A percentile compares a stretch with the other conserved stretches of the same genome.
phyloP scores from a whole-genome alignment of 92 coral and sea anemone species.

The Porites cylindrica region DNA sequence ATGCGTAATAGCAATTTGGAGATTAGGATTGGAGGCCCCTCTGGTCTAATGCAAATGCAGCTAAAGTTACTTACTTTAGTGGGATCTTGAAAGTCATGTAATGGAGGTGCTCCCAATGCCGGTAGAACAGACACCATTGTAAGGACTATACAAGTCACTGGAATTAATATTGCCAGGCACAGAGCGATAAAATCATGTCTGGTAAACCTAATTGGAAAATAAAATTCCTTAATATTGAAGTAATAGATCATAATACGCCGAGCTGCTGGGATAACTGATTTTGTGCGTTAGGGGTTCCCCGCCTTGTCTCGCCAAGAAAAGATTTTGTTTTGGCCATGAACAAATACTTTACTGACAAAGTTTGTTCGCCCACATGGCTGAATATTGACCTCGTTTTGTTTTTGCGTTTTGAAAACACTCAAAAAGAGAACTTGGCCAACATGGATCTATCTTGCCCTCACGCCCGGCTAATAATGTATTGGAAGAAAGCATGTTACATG shows the following conservation, averaged over 20 bases:
- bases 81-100: constrained; percentile 68
- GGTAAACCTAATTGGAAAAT: constrained; percentile 35
- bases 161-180: constrained; percentile 44
- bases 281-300: background rate
- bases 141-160: constrained; percentile 50
- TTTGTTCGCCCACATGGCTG: no score
- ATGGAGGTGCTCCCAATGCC: constrained; percentile 60
- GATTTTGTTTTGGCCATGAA: background rate
- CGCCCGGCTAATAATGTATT: no score
- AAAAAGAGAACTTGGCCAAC: no score
- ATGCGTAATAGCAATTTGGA: no score
- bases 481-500: no score
- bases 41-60: no score
- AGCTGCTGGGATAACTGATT: background rate
- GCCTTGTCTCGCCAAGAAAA: background rate
- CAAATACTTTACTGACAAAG: no score
- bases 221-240: background rate
- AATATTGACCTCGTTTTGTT: no score
- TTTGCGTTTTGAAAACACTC: no score
- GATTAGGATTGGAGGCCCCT: no score
- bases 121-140: constrained; percentile 62
- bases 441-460: no score
- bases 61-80: constrained; percentile 43
- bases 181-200: constrained; percentile 67
- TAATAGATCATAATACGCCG: background rate